Evolutionary conservation across 2,797 vertebrate genomes (phyloP), one percentile per base, ranked within the genome.

Genomic region (Enteromius unitaeniatus): DNA sequence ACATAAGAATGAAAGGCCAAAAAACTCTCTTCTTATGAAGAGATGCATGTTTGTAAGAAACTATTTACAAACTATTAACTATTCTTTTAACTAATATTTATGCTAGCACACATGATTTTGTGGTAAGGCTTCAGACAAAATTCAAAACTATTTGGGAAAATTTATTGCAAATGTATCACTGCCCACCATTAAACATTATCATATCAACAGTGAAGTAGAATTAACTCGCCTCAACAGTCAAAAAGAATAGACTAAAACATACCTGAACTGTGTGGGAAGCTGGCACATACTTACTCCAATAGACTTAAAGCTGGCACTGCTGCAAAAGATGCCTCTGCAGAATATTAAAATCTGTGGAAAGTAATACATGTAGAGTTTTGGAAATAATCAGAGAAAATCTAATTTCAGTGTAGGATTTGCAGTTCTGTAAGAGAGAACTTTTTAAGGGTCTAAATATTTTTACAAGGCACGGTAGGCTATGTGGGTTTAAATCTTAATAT

Each of bases 261-360:
- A 78, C 37, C 75, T 78, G 55, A 79, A 79, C 77, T 67, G 62
- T 67, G 77, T 79, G 62, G 77, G 77, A 79, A 67, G 62, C 26
- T 67, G 19, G 26, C 34, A 51, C 62, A 78, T 7, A 49, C 40
- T 62, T 42, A 19, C 9, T 21, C 58, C 6, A 62, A 47, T 13
- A 23, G 40, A 47, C n/a, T 45, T 70, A 42, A 70, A 70, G 37
- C 37, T 69, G n/a, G 40, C 40, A 69, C 64, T 17, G 40, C 68
- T 70, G 68, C 11, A 70, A 47, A 78, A 31, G n/a, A 28, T 28
- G 40, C 11, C 64, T 72, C 51, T 65, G 73, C 64, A 47, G 23
- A 78, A 78, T 45, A 45, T 78, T 45, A 28, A 45, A 77, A 77
- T 62, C 3, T 62, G 15, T 5, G 8, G 23, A 62, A 72, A 17